Base-by-base conservation (phyloP, 2,113 vertebrate genomes). In the Ovis canadensis region DNA sequence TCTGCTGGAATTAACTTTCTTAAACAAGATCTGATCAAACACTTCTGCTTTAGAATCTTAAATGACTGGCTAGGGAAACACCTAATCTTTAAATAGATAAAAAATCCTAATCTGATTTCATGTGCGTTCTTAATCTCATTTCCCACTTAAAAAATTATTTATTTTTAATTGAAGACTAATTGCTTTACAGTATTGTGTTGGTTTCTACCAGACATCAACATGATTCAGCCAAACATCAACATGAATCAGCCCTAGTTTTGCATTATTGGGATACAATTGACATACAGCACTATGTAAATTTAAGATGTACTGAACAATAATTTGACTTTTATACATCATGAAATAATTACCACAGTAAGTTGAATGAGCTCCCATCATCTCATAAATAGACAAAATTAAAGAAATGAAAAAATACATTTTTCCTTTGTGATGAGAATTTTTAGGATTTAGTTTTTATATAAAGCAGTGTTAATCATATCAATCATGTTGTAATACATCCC, bases 101-200 rank as follows among this genome's bases (percentile, higher is more conserved):
- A 36, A 96, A 96, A 55, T 54, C 45, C 27, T 88, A 94, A 97
- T 93, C 85, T 88, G 64, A 98, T 96, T 96, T 94, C 59, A 62
- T 29, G 43, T 83, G 14, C 36, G 90, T 80, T 83, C 60, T 64
- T 95, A 80, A 83, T 88, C 77, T 96, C 52, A 82, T 94, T 31
- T 92, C 40, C 25, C 33, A 29, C 54, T 50, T 50, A 71, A 74
- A 40, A 40, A 40, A 3, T 36, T 36, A n/a, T 67, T 36, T 67
- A 36, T 74, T 74, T 74, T 74, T 74, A 74, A 13, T 40, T 40
- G 19, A 74, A 74, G 67, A 74, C 67, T 74, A 40, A 74, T 13
- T 23, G 5, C 67, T 74, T 74, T 74, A 74, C 11, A 74, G 67
- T 40, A 74, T 40, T 23, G 10, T 40, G 19, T 40, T 74, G 67